phyloP scores from a whole-genome alignment of 2,888 invertebrate species.

The Eretmocerus hayati region DNA sequence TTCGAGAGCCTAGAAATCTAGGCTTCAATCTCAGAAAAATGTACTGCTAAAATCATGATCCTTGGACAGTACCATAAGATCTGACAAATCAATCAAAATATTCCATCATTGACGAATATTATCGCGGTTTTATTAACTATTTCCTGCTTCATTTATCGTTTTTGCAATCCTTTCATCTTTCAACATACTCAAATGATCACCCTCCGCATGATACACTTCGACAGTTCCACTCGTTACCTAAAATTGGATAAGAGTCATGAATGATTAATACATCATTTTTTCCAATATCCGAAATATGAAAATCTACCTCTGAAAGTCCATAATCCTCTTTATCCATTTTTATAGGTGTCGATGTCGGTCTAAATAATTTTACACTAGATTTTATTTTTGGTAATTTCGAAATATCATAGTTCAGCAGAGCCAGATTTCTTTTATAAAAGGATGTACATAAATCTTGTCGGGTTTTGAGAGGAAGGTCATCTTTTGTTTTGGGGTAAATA shows the following conservation, averaged over 20 bases:
- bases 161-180: constrained; percentile 57
- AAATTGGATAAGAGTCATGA: background rate
- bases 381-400: constrained; percentile 50
- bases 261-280: background rate
- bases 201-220: constrained; percentile 60
- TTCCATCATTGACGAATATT: no score
- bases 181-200: constrained; percentile 65
- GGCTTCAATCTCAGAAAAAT: no score
- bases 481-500: constrained; percentile 44
- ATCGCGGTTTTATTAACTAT: no score
- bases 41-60: no score
- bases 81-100: no score
- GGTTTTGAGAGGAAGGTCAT: constrained; percentile 42
- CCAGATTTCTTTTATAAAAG: constrained; percentile 53
- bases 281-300: background rate
- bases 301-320: constrained; percentile 48
- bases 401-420: constrained; percentile 49
- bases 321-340: constrained; percentile 59
- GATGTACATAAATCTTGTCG: constrained; percentile 43
- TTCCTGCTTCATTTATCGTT: constrained; percentile 37
- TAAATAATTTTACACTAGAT: constrained; percentile 56
- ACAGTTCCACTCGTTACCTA: constrained; percentile 53
- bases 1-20: no score
- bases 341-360: constrained; percentile 57
- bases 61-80: no score